Percentiles rank a stretch among this genome's conserved stretches.
phyloP scores from a whole-genome alignment of 1,140 invertebrate species.

The Drosophila sp. region DNA sequence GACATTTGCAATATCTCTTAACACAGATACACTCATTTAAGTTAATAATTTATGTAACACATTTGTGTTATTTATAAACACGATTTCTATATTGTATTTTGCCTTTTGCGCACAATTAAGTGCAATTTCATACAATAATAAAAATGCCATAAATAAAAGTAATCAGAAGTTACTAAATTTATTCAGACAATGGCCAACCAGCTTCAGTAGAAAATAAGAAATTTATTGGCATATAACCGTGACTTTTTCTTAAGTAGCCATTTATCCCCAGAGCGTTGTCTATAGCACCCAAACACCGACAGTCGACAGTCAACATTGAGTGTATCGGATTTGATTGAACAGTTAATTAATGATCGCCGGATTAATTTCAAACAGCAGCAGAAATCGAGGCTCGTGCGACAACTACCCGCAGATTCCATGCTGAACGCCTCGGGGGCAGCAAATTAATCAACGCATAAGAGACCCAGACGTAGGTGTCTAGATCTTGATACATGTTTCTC shows the following conservation, averaged over 20 bases:
- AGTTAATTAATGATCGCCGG: constrained; percentile 72
- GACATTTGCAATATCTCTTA: constrained; percentile 52
- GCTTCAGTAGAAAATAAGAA: constrained; percentile 11
- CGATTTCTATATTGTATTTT: constrained; percentile 50
- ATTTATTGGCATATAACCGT: constrained; percentile 2
- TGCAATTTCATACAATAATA: constrained; percentile 54
- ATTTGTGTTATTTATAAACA: constrained; percentile 49
- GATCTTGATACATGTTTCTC: constrained; percentile 51
- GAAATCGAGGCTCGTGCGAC: constrained; percentile 46
- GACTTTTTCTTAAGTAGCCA: background rate
- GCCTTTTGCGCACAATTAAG: constrained; percentile 59
- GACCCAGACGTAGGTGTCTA: constrained; percentile 61
- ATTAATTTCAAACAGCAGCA: constrained; percentile 49
- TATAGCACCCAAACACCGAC: constrained; percentile 27
- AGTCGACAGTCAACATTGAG: constrained; percentile 44
- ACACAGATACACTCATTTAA: constrained; percentile 52
- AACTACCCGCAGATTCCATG: constrained; percentile 72
- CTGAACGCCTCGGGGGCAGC: constrained; percentile 65
- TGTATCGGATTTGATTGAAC: constrained; percentile 79
- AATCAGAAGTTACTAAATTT: constrained; percentile 33
- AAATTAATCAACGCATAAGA: constrained; percentile 73
- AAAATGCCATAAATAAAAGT: constrained; percentile 63
- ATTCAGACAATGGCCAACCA: constrained; percentile 10
- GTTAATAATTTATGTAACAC: constrained; percentile 69
- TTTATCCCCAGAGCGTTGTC: constrained; percentile 26